Conservation (phyloP, 1,140 invertebrate genomes). For the Hyles vespertilio region DNA sequence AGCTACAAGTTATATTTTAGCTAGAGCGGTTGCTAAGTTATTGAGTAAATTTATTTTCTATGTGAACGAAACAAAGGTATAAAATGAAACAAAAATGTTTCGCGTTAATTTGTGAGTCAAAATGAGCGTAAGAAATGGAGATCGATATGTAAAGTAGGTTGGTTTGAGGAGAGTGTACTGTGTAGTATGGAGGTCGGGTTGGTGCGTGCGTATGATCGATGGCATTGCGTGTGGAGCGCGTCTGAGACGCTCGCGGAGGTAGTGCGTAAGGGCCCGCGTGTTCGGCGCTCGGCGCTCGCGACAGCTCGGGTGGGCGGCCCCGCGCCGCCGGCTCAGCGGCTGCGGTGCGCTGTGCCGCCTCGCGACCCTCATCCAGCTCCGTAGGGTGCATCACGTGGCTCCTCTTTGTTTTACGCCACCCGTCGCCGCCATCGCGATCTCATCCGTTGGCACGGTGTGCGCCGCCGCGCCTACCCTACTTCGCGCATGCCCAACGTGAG, state of each 20-base stretch:
- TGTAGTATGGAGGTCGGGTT: conserved; percentile 42
- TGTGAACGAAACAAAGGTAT: not conserved
- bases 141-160: conserved; percentile 50
- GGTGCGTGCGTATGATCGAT: conserved; percentile 65
- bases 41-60: not conserved
- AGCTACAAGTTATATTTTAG: too few species aligned
- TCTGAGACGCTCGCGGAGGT: conserved; percentile 36
- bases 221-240: conserved; percentile 51
- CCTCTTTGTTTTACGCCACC: conserved; percentile 53
- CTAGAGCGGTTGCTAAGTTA: too few species aligned
- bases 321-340: not conserved
- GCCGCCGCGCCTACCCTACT: conserved; percentile 49
- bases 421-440: conserved; percentile 39
- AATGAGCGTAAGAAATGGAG: conserved; percentile 11
- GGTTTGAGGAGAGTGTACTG: conserved; percentile 10
- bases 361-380: conserved; percentile 37
- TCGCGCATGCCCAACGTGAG: conserved; percentile 54
- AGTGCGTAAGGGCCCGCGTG: conserved; percentile 1
- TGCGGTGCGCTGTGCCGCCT: not conserved
- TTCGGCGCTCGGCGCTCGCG: conserved; percentile 19
- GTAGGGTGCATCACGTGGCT: conserved; percentile 35
- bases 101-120: not conserved
- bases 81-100: not conserved
- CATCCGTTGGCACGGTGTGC: conserved; percentile 26
- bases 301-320: conserved; percentile 20